Evolutionary conservation across 2,888 invertebrate species (phyloP).

Genomic region (Sinotaia quadrata): DNA sequence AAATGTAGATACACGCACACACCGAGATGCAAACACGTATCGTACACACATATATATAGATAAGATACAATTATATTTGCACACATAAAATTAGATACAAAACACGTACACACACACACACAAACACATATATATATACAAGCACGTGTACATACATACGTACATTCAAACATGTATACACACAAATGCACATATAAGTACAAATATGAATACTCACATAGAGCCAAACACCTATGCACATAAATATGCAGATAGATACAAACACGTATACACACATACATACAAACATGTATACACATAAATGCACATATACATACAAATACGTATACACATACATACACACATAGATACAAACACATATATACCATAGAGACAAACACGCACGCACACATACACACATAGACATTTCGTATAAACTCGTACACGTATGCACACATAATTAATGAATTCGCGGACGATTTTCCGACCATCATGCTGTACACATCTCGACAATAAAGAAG

Average conservation of each 20-base stretch:
- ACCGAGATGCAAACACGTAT: too few species aligned
- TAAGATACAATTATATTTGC: too few species aligned
- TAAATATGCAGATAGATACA: not conserved
- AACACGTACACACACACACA: conserved; percentile 8
- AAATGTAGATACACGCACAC: too few species aligned
- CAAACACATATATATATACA: conserved; percentile 5
- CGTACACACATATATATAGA: too few species aligned
- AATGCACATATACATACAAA: not conserved
- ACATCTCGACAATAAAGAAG: too few species aligned
- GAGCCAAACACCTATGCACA: not conserved
- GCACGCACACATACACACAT: not conserved
- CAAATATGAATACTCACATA: conserved; percentile 2
- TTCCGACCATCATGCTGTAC: too few species aligned
- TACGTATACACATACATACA: not conserved
- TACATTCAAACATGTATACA: not conserved
- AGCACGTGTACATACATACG: not conserved
- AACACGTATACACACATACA: not conserved
- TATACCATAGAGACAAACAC: not conserved
- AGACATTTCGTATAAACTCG: too few species aligned
- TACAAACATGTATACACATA: not conserved
- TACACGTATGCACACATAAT: not conserved
- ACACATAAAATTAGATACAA: too few species aligned
- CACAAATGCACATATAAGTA: not conserved
- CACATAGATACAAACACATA: conserved; percentile 5
- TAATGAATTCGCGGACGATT: not conserved